Percentiles rank a stretch among this genome's conserved stretches.
These are phyloP conservation scores for Montifringilla adamsi DNA, from an alignment of 2,113 vertebrate species.

Conservation along the genomic window DNA sequence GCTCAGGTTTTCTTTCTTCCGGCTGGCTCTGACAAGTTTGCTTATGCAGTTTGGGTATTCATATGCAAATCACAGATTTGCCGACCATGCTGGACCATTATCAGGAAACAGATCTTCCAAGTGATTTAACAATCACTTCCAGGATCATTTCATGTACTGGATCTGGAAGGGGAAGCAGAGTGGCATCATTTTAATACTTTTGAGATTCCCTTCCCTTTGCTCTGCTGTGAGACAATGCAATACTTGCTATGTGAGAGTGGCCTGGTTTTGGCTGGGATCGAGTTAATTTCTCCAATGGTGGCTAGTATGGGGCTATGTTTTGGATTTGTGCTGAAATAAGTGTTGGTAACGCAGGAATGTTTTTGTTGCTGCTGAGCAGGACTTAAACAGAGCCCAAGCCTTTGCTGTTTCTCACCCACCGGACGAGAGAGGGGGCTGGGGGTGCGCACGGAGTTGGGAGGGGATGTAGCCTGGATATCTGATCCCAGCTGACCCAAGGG, in stretches of 20 bases:
- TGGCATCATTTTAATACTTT: not conserved
- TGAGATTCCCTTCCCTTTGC: not conserved
- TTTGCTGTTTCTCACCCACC: not conserved
- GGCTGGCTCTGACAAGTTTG: constrained; percentile 51
- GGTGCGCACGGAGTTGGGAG: not conserved
- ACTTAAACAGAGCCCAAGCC: not conserved
- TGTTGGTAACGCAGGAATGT: not conserved
- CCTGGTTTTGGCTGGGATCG: not conserved
- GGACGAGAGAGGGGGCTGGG: not conserved
- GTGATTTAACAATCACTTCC: not conserved
- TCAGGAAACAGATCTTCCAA: not conserved
- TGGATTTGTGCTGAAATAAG: not conserved
- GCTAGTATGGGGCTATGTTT: not conserved
- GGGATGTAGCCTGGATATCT: not conserved
- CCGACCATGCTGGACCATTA: not conserved
- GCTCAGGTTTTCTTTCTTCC: constrained; percentile 43
- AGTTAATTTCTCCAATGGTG: not conserved
- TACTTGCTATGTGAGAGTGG: not conserved
- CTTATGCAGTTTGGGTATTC: constrained; percentile 54
- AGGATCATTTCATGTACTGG: not conserved
- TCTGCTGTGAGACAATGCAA: not conserved
- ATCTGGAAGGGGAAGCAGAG: not conserved
- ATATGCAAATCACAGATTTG: constrained; percentile 53
- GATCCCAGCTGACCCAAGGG: not conserved
- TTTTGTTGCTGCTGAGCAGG: not conserved